Base-by-base conservation (phyloP, 2,888 invertebrate species). In the Dendrolimus houi region DNA sequence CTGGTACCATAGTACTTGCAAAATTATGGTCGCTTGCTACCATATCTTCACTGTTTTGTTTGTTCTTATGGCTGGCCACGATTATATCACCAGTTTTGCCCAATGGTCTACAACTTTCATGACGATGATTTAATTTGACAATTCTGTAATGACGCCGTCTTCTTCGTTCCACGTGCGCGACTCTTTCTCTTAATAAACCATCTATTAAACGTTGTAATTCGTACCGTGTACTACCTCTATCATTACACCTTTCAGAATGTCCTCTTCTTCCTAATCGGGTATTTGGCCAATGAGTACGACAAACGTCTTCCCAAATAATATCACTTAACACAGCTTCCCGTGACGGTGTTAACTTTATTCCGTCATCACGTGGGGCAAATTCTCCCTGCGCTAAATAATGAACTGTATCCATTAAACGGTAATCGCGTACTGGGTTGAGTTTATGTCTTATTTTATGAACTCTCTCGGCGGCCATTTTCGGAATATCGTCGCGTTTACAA, bases 331-430 rank as follows among this genome's bases (percentile, higher is more conserved):
- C 90, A 13, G 86, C 90, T 77, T 90, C 90, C 58, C 90, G 71
- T 1, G 90, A 90, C 8, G 87, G 85, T 53, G 90, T 90, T 42
- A 90, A 61, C 67, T 90, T 90, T 56, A 90, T 89, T 7, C 90
- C 90, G 61, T 90, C 90, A 58, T 90, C 87, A 1, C 90, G 81
- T 1, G 90, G 90, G 56, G 90, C 90, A 58, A 90, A 90, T 69
- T 90, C 90, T 1, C 90, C 90, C 72, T 90, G 90, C 40, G 90
- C 90, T 58, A 90, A 75, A 65, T 90, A 90, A 69, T 90, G 90
- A 1, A 90, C 89, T 13, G 89, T 90, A 62, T 90, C 90, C 89
- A 90, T 88, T 17, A 90, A 71, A 29, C 88, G 78, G 63, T 89
- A 90, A 68, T 90, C 90, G 10, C 88, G 79, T 2, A 90, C 86